These are phyloP conservation scores for Ataeniobius toweri DNA, from an alignment of 2,797 vertebrate species.

Conservation along the genomic window DNA sequence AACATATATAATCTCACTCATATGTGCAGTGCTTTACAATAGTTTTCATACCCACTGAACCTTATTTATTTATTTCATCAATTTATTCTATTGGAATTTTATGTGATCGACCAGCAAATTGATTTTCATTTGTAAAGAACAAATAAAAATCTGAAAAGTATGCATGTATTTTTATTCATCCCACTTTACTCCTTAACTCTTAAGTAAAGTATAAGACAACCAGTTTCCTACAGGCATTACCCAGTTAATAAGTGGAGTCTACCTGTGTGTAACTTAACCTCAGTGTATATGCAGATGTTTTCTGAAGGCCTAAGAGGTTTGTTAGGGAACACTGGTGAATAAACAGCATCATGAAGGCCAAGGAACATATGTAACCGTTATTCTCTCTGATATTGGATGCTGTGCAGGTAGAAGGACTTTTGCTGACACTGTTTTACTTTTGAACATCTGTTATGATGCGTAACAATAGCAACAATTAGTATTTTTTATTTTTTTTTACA, in stretches of 20 bases:
- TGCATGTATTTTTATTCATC: neutral
- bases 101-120: neutral
- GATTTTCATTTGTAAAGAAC: too few species aligned
- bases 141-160: too few species aligned
- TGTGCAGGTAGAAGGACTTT: too few species aligned
- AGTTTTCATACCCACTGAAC: neutral
- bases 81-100: neutral
- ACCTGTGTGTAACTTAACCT: too few species aligned
- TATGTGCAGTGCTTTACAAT: neutral
- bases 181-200: neutral
- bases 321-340: neutral
- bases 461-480: too few species aligned
- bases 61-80: neutral
- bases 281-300: neutral
- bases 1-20: neutral
- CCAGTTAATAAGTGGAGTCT: neutral
- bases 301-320: neutral
- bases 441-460: too few species aligned
- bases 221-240: neutral
- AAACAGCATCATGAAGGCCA: neutral
- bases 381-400: too few species aligned
- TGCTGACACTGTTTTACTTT: too few species aligned
- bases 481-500: too few species aligned
- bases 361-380: too few species aligned
- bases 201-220: neutral